Conservation (phyloP, 64 coral and sea anemone genomes). For the Pocillopora verrucosa region DNA sequence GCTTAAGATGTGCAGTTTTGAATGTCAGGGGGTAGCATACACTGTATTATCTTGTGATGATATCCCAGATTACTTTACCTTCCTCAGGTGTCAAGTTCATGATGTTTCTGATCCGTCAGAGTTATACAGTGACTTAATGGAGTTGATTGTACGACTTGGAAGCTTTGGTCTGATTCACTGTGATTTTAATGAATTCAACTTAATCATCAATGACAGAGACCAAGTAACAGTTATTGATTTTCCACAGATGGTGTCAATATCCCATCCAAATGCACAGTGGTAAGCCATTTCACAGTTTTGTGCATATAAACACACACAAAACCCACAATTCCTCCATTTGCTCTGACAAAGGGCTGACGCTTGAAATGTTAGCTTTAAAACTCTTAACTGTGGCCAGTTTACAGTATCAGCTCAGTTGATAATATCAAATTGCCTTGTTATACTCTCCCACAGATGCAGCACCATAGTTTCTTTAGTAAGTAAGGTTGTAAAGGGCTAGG, state of each 20-base stretch:
- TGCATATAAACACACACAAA: too few species aligned
- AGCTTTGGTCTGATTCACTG: conserved; percentile 95
- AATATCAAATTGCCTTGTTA: too few species aligned
- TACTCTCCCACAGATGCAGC: too few species aligned
- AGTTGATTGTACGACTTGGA: conserved; percentile 80
- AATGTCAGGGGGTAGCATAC: background rate
- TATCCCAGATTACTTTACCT: background rate
- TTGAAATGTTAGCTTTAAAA: too few species aligned
- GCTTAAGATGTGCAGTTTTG: background rate
- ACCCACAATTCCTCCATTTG: too few species aligned
- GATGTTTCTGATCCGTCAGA: conserved; percentile 62
- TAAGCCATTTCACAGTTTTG: background rate
- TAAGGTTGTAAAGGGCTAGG: background rate
- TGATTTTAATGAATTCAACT: conserved; percentile 98
- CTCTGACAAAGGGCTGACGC: too few species aligned
- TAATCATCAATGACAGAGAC: conserved; percentile 83
- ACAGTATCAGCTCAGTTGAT: too few species aligned
- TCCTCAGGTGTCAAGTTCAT: conserved; percentile 81
- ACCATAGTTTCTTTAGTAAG: too few species aligned
- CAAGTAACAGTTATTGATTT: conserved; percentile 97
- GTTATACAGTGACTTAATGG: conserved; percentile 92
- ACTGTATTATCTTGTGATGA: background rate
- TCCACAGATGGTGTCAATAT: conserved; percentile 98
- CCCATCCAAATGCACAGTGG: conserved; percentile 97
- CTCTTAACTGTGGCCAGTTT: too few species aligned